Percentiles rank a stretch among this genome's conserved stretches.
These are phyloP conservation scores for Perccottus glenii DNA, from an alignment of 2,113 vertebrate species.

Conservation along the genomic window DNA sequence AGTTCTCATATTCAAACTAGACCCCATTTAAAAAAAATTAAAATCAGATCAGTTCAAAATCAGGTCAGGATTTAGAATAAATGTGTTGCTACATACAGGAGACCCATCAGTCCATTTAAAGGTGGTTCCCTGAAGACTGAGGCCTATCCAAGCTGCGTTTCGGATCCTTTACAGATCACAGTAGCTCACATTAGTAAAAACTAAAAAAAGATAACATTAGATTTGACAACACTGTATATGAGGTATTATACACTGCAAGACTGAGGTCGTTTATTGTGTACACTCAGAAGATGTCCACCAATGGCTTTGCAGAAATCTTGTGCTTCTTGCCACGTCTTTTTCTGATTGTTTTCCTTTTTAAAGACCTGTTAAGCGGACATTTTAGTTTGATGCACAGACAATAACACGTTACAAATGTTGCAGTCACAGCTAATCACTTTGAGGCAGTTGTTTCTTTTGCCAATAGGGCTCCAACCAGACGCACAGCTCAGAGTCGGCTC, in stretches of 20 bases:
- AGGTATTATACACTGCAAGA: constrained; percentile 38
- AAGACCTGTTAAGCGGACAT: constrained; percentile 58
- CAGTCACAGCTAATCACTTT: constrained; percentile 76
- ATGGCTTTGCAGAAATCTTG: constrained; percentile 83
- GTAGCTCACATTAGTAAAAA: too few relatives aligned
- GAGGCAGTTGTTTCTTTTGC: constrained; percentile 76
- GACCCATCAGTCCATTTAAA: constrained; percentile 90
- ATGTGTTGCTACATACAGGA: constrained; percentile 79
- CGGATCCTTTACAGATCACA: constrained; percentile 39
- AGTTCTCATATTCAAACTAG: constrained; percentile 87
- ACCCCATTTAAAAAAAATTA: constrained; percentile 8
- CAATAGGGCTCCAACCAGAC: constrained; percentile 77
- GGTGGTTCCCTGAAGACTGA: constrained; percentile 79
- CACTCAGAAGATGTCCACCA: constrained; percentile 87
- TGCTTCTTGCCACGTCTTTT: constrained; percentile 88
- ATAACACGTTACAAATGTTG: neutral
- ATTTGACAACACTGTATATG: neutral
- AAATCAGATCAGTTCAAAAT: neutral
- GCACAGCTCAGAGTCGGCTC: constrained; percentile 83
- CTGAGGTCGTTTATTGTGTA: constrained; percentile 59
- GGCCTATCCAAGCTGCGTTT: constrained; percentile 85
- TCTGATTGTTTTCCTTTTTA: constrained; percentile 31
- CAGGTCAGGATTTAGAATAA: neutral
- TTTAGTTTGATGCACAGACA: neutral
- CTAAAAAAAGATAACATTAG: neutral